These are phyloP conservation scores for Leptobrachium ailaonicum DNA, from an alignment of 2,113 vertebrate genomes.

Conservation along the genomic window DNA sequence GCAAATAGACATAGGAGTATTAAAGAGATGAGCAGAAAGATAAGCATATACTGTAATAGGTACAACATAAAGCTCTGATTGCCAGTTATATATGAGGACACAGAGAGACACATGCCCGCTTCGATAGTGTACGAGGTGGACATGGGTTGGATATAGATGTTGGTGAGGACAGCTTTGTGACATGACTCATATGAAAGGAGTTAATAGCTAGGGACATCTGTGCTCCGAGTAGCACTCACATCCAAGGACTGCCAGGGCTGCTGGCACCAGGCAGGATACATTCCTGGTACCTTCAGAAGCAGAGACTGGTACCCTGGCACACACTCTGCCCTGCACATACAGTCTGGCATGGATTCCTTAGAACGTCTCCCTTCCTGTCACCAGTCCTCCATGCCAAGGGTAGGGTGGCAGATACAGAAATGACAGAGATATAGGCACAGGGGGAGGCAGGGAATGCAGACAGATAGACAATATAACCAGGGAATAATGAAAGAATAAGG, in stretches of 20 bases:
- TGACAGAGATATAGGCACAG: neutral
- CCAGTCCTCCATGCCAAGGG: slow-evolving; percentile 28
- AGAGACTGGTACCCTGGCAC: slow-evolving; percentile 51
- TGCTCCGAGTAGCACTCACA: slow-evolving; percentile 67
- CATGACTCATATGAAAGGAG: slow-evolving; percentile 68
- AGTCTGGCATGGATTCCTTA: slow-evolving; percentile 21
- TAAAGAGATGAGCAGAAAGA: too few species aligned
- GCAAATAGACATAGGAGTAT: too few species aligned
- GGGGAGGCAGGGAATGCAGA: neutral
- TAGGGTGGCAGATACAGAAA: neutral
- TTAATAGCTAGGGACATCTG: slow-evolving; percentile 72
- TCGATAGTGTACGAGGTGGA: neutral
- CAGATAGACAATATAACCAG: neutral
- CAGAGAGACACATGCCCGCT: neutral
- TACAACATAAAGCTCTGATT: too few species aligned
- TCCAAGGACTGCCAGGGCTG: slow-evolving; percentile 70
- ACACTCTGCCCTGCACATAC: slow-evolving; percentile 25
- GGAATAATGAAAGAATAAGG: too few species aligned
- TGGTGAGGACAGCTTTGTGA: slow-evolving; percentile 54
- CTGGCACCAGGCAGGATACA: slow-evolving; percentile 70
- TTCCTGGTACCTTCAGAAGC: slow-evolving; percentile 72
- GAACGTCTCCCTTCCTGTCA: slow-evolving; percentile 32
- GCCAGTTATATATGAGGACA: neutral
- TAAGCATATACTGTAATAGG: too few species aligned
- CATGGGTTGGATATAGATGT: slow-evolving; percentile 3